Evolutionary conservation across 2,113 vertebrate genomes (phyloP), one percentile per base, ranked within the genome.

Genomic region (Onychorhynchus coronatus): DNA sequence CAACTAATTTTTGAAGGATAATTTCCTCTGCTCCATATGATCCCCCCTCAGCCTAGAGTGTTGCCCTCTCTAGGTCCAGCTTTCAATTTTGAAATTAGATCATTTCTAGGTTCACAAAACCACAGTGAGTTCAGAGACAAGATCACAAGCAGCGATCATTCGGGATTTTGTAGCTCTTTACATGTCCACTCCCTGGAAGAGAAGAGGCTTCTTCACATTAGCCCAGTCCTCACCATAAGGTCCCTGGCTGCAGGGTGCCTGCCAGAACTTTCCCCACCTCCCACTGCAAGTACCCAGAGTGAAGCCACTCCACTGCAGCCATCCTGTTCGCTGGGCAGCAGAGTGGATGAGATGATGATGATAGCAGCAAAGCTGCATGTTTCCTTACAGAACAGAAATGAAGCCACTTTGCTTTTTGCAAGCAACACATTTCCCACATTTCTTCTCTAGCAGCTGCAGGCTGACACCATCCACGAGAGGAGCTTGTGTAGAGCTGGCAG

Each of bases 261-360:
- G 4, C 31, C 3, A 0, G 8, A 19, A 23, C 31, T 37, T 14
- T 33, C 19, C 3, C 5, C 8, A 12, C 3, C 20, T 75, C 2
- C 42, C 5, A 3, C 14, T 5, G 0, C 28, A 14, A 9, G 25
- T 33, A 8, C 7, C 19, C 27, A 9, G n/a, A 21, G 44, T 47
- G 28, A 8, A 68, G 44, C 22, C 4, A 2, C n/a, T 55, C 6
- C 8, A 8, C 21, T 5, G 1, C 2, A 49, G 46, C 22, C 44
- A 16, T 8, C 3, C 8, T 0, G 0, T 28, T 23, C 28, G 6
- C 22, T 9, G 31, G 58, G 41, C 55, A 59, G 16, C 0, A 0
- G n/a, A 62, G n/a, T 7, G 20, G 39, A 10, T 7, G 52, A 18
- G 25, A 72, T 17, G 10, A 55, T 3, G 3, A 35, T 35, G 44